These are phyloP conservation scores for Pongo pygmaeus DNA, from an alignment of 2,113 vertebrate genomes.

Conservation along the genomic window DNA sequence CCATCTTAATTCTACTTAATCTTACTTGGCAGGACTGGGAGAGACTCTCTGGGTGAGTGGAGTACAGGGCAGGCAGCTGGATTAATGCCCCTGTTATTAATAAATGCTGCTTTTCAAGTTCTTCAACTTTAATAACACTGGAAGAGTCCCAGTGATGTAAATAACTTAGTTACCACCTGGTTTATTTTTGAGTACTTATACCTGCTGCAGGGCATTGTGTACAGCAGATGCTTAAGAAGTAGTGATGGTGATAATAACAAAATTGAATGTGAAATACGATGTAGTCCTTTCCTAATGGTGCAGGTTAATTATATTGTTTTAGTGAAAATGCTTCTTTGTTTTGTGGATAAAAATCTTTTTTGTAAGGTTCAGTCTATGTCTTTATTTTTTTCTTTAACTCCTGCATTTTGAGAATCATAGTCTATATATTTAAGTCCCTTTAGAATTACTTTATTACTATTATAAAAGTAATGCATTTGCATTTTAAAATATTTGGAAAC, in stretches of 20 bases:
- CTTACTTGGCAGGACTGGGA: background rate
- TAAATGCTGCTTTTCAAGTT: slow-evolving; percentile 13
- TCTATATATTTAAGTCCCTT: slow-evolving; percentile 23
- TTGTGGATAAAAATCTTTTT: slow-evolving; percentile 23
- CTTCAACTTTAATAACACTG: background rate
- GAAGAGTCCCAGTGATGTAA: background rate
- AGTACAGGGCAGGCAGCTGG: background rate
- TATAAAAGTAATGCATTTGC: background rate
- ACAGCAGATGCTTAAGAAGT: background rate
- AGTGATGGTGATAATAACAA: background rate
- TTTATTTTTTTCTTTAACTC: too few relatives aligned
- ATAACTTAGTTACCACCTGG: background rate
- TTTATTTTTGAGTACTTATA: background rate
- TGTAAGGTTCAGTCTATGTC: too few relatives aligned
- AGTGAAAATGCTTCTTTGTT: slow-evolving; percentile 28
- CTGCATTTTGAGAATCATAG: too few relatives aligned
- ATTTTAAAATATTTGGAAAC: slow-evolving; percentile 56
- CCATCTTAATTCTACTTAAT: slow-evolving; percentile 5
- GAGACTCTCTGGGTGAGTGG: background rate
- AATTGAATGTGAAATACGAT: background rate
- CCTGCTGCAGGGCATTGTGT: background rate
- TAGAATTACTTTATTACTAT: slow-evolving; percentile 23
- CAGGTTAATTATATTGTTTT: slow-evolving; percentile 11
- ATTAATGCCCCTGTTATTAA: background rate
- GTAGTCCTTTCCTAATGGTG: background rate